Evolutionary conservation across 2,888 invertebrate genomes (phyloP).

Genomic region (Leptopterna dolabrata): DNA sequence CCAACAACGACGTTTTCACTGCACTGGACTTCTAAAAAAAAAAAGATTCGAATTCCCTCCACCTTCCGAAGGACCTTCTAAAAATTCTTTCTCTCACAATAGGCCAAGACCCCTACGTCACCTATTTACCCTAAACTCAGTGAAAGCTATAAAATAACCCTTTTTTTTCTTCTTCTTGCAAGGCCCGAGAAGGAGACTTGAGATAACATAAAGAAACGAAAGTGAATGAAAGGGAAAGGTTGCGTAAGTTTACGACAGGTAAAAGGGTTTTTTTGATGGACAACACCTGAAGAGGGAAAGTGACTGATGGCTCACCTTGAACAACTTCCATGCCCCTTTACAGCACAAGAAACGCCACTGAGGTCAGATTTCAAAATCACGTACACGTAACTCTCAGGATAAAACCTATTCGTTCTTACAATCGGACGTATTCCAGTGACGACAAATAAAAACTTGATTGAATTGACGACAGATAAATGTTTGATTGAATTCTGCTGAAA

Average conservation of each 20-base stretch:
- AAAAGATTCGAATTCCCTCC: not conserved
- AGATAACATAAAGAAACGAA: slow-evolving; percentile 12
- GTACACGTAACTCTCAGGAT: not conserved
- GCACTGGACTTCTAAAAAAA: not conserved
- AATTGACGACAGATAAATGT: no score
- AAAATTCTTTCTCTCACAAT: slow-evolving; percentile 18
- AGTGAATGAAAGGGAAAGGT: slow-evolving; percentile 50
- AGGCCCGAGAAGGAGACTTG: not conserved
- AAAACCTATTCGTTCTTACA: not conserved
- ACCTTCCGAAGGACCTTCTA: not conserved
- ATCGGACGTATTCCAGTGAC: no score
- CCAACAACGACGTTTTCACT: not conserved
- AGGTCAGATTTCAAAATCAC: slow-evolving; percentile 3
- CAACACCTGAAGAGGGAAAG: slow-evolving; percentile 46
- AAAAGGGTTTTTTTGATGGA: slow-evolving; percentile 48
- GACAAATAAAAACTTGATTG: no score
- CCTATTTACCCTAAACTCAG: slow-evolving; percentile 37
- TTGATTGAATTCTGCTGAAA: no score
- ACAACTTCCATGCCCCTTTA: not conserved
- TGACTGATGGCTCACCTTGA: slow-evolving; percentile 33
- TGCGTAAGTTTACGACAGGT: slow-evolving; percentile 52
- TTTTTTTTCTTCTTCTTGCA: not conserved
- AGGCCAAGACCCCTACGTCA: not conserved
- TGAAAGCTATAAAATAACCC: slow-evolving; percentile 32
- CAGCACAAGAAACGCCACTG: not conserved